Base-by-base conservation (phyloP, 2,797 vertebrate species). In the Staurois parvus region DNA sequence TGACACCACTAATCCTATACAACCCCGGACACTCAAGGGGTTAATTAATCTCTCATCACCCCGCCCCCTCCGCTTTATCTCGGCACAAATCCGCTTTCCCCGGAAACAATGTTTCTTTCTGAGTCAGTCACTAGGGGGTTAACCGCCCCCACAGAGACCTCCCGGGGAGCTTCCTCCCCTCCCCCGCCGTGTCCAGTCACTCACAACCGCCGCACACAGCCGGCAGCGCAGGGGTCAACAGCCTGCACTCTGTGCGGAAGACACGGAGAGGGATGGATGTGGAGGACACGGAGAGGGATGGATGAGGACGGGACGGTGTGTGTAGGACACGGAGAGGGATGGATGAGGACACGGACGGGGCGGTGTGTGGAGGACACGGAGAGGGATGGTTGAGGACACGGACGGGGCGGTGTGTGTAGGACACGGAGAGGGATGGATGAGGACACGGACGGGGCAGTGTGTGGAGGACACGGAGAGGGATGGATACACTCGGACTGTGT, bases 111-210 rank as follows among this genome's bases (percentile, higher is more conserved):
- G 40, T 48, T 28, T 79, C 37, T 17, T 48, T 11, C 48, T 56
- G 66, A 52, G 29, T 40, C 66, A 21, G 66, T 70, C 66, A 79
- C 40, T 48, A 79, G 45, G 29, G 83, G 67, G 83, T 84, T 84
- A 84, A 84, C 64, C 66, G 4, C n/a, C 66, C 2, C 34, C 48
- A 72, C 79, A 81, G 40, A 81, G 79, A 81, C 69, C 72, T 67
- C 28, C 80, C 45, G 26, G 81, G 81, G 30, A 28, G 70, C 24
- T 32, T 24, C 52, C 30, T 21, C 30, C 15, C 42, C 15, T 10
- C 62, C 26, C 17, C 37, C 59, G 12, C 12, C 34, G 6, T 52
- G 19, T 75, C 11, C 4, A 24, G 4, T n/a, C 10, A 64, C 1
- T 21, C 28, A 32, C 10, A 59, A 7, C 4, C 42, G 17, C 7